Conservation (phyloP, 2,888 invertebrate genomes). For the Galerucella pusilla region DNA sequence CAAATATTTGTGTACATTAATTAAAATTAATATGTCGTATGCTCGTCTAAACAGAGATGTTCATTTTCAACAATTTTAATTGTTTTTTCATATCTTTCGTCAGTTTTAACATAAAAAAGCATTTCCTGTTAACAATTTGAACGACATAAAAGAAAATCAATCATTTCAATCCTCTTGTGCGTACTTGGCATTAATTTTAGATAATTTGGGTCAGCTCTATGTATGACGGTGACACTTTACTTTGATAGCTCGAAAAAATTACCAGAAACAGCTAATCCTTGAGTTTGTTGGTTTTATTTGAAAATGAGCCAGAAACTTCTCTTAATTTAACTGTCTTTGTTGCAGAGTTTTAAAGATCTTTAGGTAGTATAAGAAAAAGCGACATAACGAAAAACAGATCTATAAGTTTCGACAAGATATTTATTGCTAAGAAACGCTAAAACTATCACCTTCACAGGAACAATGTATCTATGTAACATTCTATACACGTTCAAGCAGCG, state of each 20-base stretch:
- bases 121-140: no score
- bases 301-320: not conserved
- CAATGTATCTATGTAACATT: conserved; percentile 51
- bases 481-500: conserved; percentile 48
- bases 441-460: conserved; percentile 47
- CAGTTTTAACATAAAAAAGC: no score
- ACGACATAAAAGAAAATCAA: no score
- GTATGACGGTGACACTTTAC: not conserved
- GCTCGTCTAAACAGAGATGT: no score
- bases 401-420: conserved; percentile 45
- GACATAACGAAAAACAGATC: conserved; percentile 26
- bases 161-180: no score
- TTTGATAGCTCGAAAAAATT: not conserved
- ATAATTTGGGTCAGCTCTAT: not conserved
- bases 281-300: not conserved
- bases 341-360: conserved; percentile 22
- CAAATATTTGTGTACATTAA: not conserved
- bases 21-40: not conserved
- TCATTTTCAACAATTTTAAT: no score
- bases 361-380: conserved; percentile 20
- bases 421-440: conserved; percentile 50
- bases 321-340: not conserved
- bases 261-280: not conserved
- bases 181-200: no score
- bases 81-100: no score